These are phyloP conservation scores for Morpho deidamia DNA, from an alignment of 2,888 invertebrate genomes.

Conservation along the genomic window DNA sequence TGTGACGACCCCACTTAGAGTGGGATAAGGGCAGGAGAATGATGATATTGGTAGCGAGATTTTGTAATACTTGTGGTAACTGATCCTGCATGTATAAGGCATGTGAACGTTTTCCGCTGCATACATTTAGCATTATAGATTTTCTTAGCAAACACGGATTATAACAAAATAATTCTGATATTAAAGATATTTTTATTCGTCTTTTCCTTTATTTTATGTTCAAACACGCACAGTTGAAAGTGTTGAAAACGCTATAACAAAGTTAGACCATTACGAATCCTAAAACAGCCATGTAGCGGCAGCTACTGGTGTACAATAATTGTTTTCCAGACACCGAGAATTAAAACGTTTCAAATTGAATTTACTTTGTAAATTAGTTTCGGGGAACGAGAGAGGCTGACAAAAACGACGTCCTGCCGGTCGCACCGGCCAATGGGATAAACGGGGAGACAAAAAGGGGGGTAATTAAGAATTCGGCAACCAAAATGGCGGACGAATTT, in stretches of 20 bases:
- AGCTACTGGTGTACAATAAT: slow-evolving; percentile 8
- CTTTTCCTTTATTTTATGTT: too few relatives aligned
- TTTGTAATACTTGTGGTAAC: too few relatives aligned
- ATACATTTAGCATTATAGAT: too few relatives aligned
- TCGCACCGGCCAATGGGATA: slow-evolving; percentile 27
- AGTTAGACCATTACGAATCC: not conserved
- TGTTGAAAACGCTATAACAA: not conserved
- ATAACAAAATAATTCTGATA: too few relatives aligned
- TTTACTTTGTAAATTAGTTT: slow-evolving; percentile 37
- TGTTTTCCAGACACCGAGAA: slow-evolving; percentile 24
- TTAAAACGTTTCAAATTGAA: slow-evolving; percentile 42
- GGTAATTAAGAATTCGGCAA: slow-evolving; percentile 37
- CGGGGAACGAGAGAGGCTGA: slow-evolving; percentile 28
- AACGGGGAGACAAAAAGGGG: slow-evolving; percentile 28
- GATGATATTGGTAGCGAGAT: too few relatives aligned
- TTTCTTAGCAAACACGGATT: too few relatives aligned
- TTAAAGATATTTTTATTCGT: not conserved
- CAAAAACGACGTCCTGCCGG: slow-evolving; percentile 28
- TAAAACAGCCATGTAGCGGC: slow-evolving; percentile 7
- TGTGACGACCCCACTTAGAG: too few relatives aligned
- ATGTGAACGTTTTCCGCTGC: too few relatives aligned
- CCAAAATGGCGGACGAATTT: slow-evolving; percentile 31
- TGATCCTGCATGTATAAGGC: too few relatives aligned
- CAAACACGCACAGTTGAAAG: too few relatives aligned
- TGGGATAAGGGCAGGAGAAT: too few relatives aligned